Base-by-base conservation (phyloP, 2,113 vertebrate genomes). In the Alces alces region DNA sequence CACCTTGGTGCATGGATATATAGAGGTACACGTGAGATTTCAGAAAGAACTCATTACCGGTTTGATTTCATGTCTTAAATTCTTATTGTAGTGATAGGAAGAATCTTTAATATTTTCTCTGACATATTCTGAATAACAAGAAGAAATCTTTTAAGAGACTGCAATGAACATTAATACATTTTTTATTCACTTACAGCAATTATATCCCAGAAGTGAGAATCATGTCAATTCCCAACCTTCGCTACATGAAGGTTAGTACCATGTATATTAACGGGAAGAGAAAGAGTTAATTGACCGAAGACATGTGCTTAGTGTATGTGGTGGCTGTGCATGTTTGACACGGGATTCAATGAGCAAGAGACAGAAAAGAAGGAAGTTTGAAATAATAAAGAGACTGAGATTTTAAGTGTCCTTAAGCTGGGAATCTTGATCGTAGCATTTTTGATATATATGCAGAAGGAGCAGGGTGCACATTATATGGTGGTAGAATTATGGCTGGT, bases 131-230 rank as follows among this genome's bases (percentile, higher is more conserved):
- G 88, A 60, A 64, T 93, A 88, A 79, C 13, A 50, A 79, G 47
- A 93, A 85, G 52, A 94, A 60, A 43, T 85, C 52, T 94, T 89
- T 92, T 83, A 93, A 96, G 58, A 76, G 30, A 86, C 50, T 70
- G 33, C 28, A 55, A 0, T 96, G 50, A 93, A 87, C 5, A 73
- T 94, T 98, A 96, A 97, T 95, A 4, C 12, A 30, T 93, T 91
- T 97, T 98, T 92, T 86, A 93, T 89, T 97, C 87, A 76, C 90
- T 64, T 89, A 58, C 88, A 99, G 99, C 98, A 99, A 99, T 98
- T 99, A 99, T 85, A 99, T 99, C 98, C 99, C 99, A 95, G 99
- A 99, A 99, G 99, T 99, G 97, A 99, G 99, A 98, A 99, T 99
- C 98, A 99, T 99, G 99, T 99, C 99, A 90, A 99, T 99, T 99